Conservation (phyloP, 2,888 invertebrate species). For the Luperina testacea region DNA sequence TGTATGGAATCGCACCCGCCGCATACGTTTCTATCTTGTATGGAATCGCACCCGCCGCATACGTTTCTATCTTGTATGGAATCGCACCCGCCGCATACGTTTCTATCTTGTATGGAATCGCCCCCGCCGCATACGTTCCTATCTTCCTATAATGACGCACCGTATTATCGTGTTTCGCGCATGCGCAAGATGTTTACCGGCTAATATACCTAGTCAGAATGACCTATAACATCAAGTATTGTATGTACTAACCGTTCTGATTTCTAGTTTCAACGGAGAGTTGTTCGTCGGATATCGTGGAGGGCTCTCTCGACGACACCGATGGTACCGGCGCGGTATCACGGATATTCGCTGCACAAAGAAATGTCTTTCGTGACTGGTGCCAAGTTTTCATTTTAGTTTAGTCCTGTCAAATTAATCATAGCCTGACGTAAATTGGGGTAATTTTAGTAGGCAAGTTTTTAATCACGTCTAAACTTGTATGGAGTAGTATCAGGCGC, state of each 20-base stretch:
- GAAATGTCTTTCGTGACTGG: no score
- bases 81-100: not conserved
- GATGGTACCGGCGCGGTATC: slow-evolving; percentile 76
- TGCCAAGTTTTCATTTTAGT: no score
- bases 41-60: not conserved
- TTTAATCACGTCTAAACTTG: no score
- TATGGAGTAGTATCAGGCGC: no score
- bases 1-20: not conserved
- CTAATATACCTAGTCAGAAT: not conserved
- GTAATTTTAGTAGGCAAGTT: no score
- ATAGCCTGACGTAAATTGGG: no score
- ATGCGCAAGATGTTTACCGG: not conserved
- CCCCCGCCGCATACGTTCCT: not conserved
- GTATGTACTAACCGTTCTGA: slow-evolving; percentile 77
- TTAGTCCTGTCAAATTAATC: no score
- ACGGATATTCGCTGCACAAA: slow-evolving; percentile 80
- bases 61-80: not conserved
- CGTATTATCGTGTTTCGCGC: not conserved
- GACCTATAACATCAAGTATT: not conserved
- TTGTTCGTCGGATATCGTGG: slow-evolving; percentile 83
- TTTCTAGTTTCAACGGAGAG: slow-evolving; percentile 73
- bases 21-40: not conserved
- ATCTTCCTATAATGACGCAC: not conserved
- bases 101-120: not conserved
- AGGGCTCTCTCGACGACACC: slow-evolving; percentile 81